phyloP scores from a whole-genome alignment of 1,140 invertebrate species.

The Calephelis virginiensis region DNA sequence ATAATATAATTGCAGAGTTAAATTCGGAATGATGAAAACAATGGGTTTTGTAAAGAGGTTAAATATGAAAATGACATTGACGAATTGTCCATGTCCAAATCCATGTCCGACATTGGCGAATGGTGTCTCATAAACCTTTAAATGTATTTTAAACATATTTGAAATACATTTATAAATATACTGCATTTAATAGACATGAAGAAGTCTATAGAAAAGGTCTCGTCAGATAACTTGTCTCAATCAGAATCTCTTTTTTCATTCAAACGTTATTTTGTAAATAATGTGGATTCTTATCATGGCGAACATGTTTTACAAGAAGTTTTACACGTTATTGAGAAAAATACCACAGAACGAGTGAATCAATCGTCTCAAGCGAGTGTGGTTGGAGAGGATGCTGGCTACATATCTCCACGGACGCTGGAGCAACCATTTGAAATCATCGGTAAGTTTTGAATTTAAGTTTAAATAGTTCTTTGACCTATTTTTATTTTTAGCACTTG shows the following conservation, averaged over 20 bases:
- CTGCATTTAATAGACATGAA: slow-evolving; percentile 28
- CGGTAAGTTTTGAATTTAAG: slow-evolving; percentile 37
- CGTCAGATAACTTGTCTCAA: slow-evolving; percentile 41
- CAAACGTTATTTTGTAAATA: slow-evolving; percentile 67
- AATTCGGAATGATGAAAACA: too few species aligned
- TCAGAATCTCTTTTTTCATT: slow-evolving; percentile 39
- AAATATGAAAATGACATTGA: slow-evolving; percentile 13
- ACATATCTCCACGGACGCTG: slow-evolving; percentile 32
- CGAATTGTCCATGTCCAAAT: too few species aligned
- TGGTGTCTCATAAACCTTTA: not conserved
- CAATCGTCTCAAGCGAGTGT: slow-evolving; percentile 39
- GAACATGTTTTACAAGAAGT: slow-evolving; percentile 51
- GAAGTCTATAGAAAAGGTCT: slow-evolving; percentile 41
- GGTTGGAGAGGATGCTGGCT: slow-evolving; percentile 46
- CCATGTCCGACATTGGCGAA: too few species aligned
- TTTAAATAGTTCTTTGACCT: not conserved
- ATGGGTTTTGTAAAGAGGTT: not conserved
- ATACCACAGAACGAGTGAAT: slow-evolving; percentile 34
- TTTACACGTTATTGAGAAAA: slow-evolving; percentile 50
- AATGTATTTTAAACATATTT: not conserved
- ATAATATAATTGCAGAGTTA: too few species aligned
- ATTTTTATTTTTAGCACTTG: too few species aligned
- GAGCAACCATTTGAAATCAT: slow-evolving; percentile 60
- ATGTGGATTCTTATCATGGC: slow-evolving; percentile 65
- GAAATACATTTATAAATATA: too few species aligned